These are phyloP conservation scores for Lithobates sylvaticus DNA, from an alignment of 2,797 vertebrate species.

Conservation along the genomic window DNA sequence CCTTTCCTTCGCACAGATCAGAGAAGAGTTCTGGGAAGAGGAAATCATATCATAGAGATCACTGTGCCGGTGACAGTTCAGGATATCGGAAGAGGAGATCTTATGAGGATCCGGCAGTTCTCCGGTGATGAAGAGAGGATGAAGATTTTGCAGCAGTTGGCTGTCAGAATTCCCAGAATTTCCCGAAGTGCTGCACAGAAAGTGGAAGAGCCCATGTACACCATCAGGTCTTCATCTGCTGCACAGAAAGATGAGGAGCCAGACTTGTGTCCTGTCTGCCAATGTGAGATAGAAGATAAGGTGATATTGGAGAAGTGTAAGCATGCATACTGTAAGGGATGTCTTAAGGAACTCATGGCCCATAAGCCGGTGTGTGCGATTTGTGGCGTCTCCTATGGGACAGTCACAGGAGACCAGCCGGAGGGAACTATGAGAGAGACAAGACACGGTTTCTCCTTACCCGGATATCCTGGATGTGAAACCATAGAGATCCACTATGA, in stretches of 20 bases:
- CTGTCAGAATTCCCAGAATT: not conserved
- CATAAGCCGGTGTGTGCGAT: not conserved
- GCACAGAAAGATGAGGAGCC: not conserved
- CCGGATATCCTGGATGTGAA: not conserved
- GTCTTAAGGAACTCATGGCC: not conserved
- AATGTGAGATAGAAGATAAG: not conserved
- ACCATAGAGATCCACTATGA: not conserved
- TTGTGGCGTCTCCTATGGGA: not conserved
- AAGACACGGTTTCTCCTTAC: too few species aligned
- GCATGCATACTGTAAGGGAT: not conserved
- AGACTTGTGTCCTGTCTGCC: not conserved
- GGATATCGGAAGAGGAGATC: too few species aligned
- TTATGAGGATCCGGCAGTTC: too few species aligned
- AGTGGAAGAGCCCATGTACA: not conserved
- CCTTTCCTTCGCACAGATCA: too few species aligned
- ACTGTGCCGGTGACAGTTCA: too few species aligned
- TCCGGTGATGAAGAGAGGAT: too few species aligned
- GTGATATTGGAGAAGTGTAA: not conserved
- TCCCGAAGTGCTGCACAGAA: not conserved
- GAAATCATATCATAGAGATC: too few species aligned
- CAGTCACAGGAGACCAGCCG: not conserved
- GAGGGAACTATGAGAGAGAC: not conserved
- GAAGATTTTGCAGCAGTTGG: too few species aligned
- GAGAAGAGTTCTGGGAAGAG: too few species aligned
- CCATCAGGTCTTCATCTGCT: not conserved